Percentiles rank a stretch among this genome's conserved stretches.
phyloP scores from a whole-genome alignment of 1,140 invertebrate genomes.

The Ceratosolen fusciceps region DNA sequence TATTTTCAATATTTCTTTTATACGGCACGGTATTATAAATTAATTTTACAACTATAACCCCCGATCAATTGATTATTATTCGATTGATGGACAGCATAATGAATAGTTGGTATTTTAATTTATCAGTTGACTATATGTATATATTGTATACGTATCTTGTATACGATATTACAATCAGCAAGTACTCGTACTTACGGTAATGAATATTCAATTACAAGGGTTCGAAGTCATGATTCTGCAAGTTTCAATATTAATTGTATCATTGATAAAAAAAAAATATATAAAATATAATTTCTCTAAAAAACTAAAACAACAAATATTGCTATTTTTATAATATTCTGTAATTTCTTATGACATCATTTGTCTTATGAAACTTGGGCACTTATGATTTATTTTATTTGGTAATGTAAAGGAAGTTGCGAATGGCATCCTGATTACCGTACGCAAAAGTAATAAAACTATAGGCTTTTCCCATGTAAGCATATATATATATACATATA shows the following conservation, averaged over 20 bases:
- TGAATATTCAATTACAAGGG: constrained; percentile 1
- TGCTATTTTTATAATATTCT: not conserved
- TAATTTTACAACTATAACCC: not conserved
- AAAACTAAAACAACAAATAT: not conserved
- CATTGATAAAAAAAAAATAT: not conserved
- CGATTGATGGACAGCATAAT: not conserved
- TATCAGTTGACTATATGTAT: not conserved
- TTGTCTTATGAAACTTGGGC: not conserved
- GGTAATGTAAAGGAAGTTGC: not conserved
- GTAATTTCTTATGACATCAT: not conserved
- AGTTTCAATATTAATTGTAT: not conserved
- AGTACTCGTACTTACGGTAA: not conserved
- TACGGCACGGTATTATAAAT: no score
- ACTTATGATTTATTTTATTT: not conserved
- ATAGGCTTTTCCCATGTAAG: not conserved
- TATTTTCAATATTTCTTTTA: no score
- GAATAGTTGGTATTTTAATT: not conserved
- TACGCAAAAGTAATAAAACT: not conserved
- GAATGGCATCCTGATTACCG: not conserved
- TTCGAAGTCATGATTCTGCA: not conserved
- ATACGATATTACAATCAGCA: not conserved
- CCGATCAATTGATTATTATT: not conserved
- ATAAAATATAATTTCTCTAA: not conserved
- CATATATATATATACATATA: no score
- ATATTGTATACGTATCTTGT: not conserved